Evolutionary conservation across 2,888 invertebrate species (phyloP), one percentile per base, ranked within the genome.

Genomic region (Cosmorhoe ocellata): DNA sequence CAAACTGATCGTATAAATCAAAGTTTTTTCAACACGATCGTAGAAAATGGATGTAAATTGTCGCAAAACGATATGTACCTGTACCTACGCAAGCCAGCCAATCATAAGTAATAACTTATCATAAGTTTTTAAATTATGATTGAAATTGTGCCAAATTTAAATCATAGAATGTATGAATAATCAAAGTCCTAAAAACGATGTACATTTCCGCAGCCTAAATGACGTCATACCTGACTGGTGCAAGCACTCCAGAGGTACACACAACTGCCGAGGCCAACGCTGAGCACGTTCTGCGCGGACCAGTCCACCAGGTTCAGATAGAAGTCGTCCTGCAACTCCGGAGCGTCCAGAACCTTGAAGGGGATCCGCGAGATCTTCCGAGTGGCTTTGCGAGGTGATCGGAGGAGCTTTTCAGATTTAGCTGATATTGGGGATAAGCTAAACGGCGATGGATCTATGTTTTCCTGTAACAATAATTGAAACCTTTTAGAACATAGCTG

Each of bases 211-310:
- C 4, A 18, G 18, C 18, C 18, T 4, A 4, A 3, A 18, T 4
- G 18, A 4, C 4, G 18, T 34, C 81, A 74, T 61, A 93, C 93
- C 92, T 99, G 98, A 81, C 98, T 98, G 56, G 99, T 99, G 77
- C 98, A 98, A 7, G 99, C 99, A 70, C 98, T 99, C 99, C 99
- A 99, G 53, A 99, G 90, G 81, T 99, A 99, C 0, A 99, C 99
- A 80, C 99, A 99, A 71, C 97, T 97, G 26, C 98, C 98, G 12
- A 99, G 91, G 0, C 99, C 99, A 2, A 99, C 99, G 78, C 98
- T 98, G 54, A 99, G 93, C 27, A 99, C 98, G 84, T 99, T 99
- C 86, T 98, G 98, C 42, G 98, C 97, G 3, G 99, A 99, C 99
- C 99, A 99, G 83, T 99, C 99, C 27, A 99, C 99, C 57, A 99